These are phyloP conservation scores for Clamator glandarius DNA, from an alignment of 2,797 vertebrate genomes.

Conservation along the genomic window DNA sequence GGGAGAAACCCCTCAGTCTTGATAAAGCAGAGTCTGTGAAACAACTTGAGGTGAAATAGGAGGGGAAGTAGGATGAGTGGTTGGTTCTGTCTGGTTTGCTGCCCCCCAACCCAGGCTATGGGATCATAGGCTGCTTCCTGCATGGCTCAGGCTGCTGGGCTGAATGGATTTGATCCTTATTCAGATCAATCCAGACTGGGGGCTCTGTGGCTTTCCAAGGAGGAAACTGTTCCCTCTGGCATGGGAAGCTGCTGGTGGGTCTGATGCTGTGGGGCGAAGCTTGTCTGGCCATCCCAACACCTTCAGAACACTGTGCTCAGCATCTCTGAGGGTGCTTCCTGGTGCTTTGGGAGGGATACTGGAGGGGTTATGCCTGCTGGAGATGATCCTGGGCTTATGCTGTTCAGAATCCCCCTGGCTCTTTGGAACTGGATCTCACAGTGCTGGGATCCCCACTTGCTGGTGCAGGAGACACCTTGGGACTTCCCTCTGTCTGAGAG, in stretches of 20 bases:
- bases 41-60: too few species aligned
- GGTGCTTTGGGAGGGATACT: accelerated
- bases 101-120: not conserved
- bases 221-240: not conserved
- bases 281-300: accelerated
- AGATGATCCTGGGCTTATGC: not conserved
- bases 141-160: not conserved
- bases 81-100: accelerated
- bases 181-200: not conserved
- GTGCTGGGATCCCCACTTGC: not conserved
- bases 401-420: not conserved
- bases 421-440: accelerated
- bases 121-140: not conserved
- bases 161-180: accelerated
- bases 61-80: too few species aligned
- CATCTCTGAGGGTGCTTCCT: accelerated
- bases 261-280: not conserved
- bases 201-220: not conserved
- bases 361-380: too few species aligned
- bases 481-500: not conserved
- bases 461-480: not conserved
- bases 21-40: not conserved
- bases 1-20: accelerated
- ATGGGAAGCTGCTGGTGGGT: accelerated
- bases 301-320: too few species aligned